A percentile compares a stretch with the other conserved stretches of the same genome.
Evolutionary conservation across 1,140 invertebrate genomes (phyloP).

Genomic region (Metopolophium dirhodum): DNA sequence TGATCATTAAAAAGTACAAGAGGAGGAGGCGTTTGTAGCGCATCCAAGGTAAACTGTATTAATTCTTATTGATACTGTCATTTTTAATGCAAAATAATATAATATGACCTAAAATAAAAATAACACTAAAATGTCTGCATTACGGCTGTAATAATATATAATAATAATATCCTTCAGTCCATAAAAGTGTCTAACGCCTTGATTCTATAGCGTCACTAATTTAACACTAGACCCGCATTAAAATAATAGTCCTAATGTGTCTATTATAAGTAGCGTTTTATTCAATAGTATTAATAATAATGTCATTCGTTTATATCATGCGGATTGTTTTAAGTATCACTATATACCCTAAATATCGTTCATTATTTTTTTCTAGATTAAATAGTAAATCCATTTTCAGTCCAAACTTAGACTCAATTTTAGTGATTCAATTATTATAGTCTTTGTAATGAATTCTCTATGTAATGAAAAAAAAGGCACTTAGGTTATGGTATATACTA

Average conservation of each 20-base stretch:
- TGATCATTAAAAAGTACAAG: background rate
- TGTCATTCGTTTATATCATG: background rate
- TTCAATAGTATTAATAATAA: background rate
- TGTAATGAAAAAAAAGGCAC: background rate
- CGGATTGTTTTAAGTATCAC: background rate
- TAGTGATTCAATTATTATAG: background rate
- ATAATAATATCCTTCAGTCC: background rate
- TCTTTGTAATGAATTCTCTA: background rate
- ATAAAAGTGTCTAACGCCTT: background rate
- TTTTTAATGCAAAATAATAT: background rate
- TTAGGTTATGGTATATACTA: background rate
- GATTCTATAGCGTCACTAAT: background rate
- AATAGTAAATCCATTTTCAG: background rate
- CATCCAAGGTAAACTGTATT: constrained; percentile 1
- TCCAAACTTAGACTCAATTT: background rate
- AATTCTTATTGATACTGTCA: background rate
- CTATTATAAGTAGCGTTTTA: background rate
- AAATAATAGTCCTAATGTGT: background rate
- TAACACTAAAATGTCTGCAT: background rate
- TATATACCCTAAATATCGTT: background rate
- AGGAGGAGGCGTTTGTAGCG: background rate
- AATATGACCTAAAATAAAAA: constrained; percentile 4
- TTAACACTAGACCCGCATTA: background rate
- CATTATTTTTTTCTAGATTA: background rate
- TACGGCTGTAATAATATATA: background rate